Evolutionary conservation across 1,140 invertebrate species (phyloP), one percentile per base, ranked within the genome.

Genomic region (Pseudomyrmex dendroicus): DNA sequence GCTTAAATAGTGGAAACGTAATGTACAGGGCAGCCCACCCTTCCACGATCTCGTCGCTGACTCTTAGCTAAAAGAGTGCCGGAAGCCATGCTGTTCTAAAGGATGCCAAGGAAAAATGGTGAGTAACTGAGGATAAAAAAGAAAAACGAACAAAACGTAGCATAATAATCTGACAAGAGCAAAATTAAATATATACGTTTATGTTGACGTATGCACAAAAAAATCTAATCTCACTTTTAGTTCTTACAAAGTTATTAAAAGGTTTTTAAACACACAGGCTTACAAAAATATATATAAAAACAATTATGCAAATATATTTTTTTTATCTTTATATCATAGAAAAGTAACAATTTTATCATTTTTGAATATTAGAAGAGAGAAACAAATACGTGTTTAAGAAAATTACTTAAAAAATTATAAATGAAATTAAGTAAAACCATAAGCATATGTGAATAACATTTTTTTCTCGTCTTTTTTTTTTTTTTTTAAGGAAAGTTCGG

Each of bases 11-110:
- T 89, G 87, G 82, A 86, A 82, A 89, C 82, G 82, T 89, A 82
- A 86, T 85, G 67, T 86, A 52, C 73, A 87, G 92, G 92, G 91
- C 93, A 94, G 93, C 93, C 93, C 93, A 94, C 93, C 93, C 93
- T 93, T 91, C 91, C 93, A 91, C 93, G 90, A 92, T 91, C 91
- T 91, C 89, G 90, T 92, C 84, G 86, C 91, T 92, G 90, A 90
- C 73, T 90, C 78, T 84, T 83, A 91, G 88, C 90, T 92, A 90
- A 85, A 70, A 89, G 88, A 90, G 86, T 92, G 89, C 89, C 86
- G 88, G 90, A 92, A 92, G 91, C 91, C 92, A 92, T 92, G 91
- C 92, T 90, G 86, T 92, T 88, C 88, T 91, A 86, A 85, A 86
- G 84, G 82, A 86, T 82, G 85, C 63, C 89, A 61, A 89, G 82